Base-by-base conservation (phyloP, 1,140 invertebrate species). In the Dreissena polymorpha region DNA sequence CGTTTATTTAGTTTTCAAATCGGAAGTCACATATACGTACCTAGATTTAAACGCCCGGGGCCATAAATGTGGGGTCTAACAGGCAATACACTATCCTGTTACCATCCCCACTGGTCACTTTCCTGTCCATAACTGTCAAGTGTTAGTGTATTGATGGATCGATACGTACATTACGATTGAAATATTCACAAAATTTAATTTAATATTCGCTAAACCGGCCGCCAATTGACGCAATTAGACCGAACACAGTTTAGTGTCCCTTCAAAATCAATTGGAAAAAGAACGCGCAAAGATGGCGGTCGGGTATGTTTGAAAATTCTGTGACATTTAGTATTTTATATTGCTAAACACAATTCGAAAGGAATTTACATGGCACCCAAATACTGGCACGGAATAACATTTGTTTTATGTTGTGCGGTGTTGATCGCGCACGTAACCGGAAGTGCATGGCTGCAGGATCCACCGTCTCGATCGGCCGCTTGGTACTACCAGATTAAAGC, bases 401-500 rank as follows among this genome's bases (percentile, higher is more conserved):
- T 76, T 51, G 21, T 76, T 25, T 73, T 55, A 29, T 65, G 74
- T 8, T 39, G 39, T 39, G 39, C 39, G 39, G 39, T 60, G 16
- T 60, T 60, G 16, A 60, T 60, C 21, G 6, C 57, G 21, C 57
- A 23, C 57, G 57, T 60, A 60, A 60, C 14, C 13, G 81, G 81
- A 14, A 76, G 73, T 64, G 73, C 68, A 12, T 83, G 72, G 72
- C n/a, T 83, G 12, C 72, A 76, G 53, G 81, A 83, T 71, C 81
- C 81, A 0, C 81, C 81, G 10, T 67, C 60, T 23, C 67, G 81
- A 21, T 83, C 81, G 0, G 81, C 81, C 8, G 72, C 74, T 10
- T 83, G 81, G 81, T 76, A 83, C 25, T 83, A 76, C n/a, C 81
- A 83, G 74, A 64, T 83, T 51, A 63, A 65, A 69, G 65, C 81